Evolutionary conservation across 2,797 vertebrate genomes (phyloP), one percentile per base, ranked within the genome.

Genomic region (Erethizon dorsatum): DNA sequence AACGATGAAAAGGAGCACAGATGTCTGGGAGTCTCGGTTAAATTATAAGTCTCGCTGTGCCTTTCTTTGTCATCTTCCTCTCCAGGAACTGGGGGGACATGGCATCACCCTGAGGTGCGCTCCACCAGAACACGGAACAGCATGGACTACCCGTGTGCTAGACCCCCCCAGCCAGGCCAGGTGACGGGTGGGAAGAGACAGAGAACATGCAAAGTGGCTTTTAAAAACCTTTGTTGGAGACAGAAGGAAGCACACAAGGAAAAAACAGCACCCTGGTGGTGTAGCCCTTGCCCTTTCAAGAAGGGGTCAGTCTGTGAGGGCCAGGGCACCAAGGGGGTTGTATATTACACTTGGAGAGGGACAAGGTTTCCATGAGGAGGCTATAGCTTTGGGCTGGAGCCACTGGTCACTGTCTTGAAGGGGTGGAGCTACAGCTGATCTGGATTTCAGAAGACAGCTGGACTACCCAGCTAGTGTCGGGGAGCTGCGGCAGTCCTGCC

Each of bases 1-100:
- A 26, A 54, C 65, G 83, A 91, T 59, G 85, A 80, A 92, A 96
- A 67, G 15, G 41, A 79, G 37, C 56, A 6, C 59, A 75, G 80
- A 82, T 73, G 93, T 83, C 65, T 83, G 78, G 37, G 57, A 59
- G 92, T 67, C 37, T 92, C 79, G 54, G 33, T 22, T 12, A 82
- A 50, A n/a, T 15, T 22, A 1, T 26, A 37, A 24, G n/a, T 56
- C 20, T 47, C 12, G 26, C 37, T 45, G 9, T n/a, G n/a, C n/a
- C 65, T 83, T 91, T 31, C 59, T 69, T 65, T 47, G 45, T 73
- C 56, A 57, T 77, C 69, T 84, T 24, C 6, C 45, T 94, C 20
- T 78, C 18, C 41, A 31, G 5, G 13, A 69, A n/a, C 31, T 26
- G 9, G 75, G 37, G 92, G 54, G 77, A 73, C 94, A 59, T 47